phyloP scores from a whole-genome alignment of 2,113 vertebrate genomes.

The Heptranchias perlo region DNA sequence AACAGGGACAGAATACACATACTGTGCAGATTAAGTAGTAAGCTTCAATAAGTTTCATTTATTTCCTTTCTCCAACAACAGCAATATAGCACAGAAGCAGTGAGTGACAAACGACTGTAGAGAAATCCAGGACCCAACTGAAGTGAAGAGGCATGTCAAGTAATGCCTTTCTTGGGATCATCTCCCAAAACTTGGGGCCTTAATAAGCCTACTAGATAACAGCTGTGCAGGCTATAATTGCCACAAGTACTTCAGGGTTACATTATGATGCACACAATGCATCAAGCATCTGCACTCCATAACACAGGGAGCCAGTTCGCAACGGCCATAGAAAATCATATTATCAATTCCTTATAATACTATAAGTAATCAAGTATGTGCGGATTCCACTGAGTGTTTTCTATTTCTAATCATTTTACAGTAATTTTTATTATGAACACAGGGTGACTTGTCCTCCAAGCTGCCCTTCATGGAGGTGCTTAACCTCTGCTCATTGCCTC shows the following conservation, averaged over 20 bases:
- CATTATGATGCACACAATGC: neutral
- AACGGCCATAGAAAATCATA: neutral
- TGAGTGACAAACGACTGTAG: neutral
- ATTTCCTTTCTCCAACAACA: neutral
- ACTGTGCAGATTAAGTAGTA: neutral
- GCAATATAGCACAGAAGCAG: too few species aligned
- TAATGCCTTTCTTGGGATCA: neutral
- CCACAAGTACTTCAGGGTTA: neutral
- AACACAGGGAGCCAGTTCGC: neutral
- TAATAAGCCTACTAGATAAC: neutral
- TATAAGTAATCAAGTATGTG: neutral
- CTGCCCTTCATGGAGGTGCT: neutral
- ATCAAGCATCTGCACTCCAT: neutral
- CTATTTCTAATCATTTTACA: neutral
- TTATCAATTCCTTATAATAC: neutral
- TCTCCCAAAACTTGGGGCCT: neutral
- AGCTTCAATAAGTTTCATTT: neutral
- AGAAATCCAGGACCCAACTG: neutral
- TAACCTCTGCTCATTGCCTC: neutral
- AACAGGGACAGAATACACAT: neutral
- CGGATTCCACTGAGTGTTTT: neutral
- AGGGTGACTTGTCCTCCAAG: neutral
- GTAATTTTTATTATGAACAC: neutral
- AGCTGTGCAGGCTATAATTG: neutral
- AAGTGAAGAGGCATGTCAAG: neutral